These are phyloP conservation scores for Drosophila equinoxialis DNA, from an alignment of 1,140 invertebrate genomes.

Conservation along the genomic window DNA sequence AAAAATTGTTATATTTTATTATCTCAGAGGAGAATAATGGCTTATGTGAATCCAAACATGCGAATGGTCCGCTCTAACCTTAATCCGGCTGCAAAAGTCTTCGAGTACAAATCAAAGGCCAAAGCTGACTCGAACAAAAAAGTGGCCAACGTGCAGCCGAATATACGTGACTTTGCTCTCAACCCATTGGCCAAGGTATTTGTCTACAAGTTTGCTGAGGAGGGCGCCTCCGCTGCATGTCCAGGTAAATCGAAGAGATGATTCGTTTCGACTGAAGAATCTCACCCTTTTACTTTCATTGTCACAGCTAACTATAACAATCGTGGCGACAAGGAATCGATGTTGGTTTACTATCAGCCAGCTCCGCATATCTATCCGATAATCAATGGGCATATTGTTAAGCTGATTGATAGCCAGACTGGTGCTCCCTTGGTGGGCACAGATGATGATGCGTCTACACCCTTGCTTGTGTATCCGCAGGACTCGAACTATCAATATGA, in stretches of 20 bases:
- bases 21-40: background rate
- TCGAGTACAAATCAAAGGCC: background rate
- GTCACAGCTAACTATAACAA: no score
- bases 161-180: background rate
- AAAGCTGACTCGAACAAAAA: background rate
- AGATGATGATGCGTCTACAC: background rate
- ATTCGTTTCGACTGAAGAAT: no score
- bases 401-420: background rate
- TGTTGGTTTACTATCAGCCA: constrained; percentile 1
- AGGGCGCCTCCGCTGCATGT: background rate
- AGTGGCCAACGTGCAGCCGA: background rate
- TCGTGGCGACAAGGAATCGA: background rate
- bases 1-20: background rate
- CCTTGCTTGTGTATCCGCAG: background rate
- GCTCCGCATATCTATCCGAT: constrained; percentile 6
- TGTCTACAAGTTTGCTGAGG: background rate
- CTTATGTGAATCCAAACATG: background rate
- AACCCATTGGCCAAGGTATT: constrained; percentile 1
- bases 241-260: background rate
- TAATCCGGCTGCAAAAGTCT: background rate
- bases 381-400: background rate
- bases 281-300: no score
- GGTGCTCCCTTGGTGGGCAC: constrained; percentile 3
- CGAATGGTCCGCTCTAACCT: background rate
- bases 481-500: background rate